A percentile compares a stretch with the other conserved stretches of the same genome.
Conservation (phyloP, 2,797 vertebrate genomes). For the Pempheris klunzingeri region DNA sequence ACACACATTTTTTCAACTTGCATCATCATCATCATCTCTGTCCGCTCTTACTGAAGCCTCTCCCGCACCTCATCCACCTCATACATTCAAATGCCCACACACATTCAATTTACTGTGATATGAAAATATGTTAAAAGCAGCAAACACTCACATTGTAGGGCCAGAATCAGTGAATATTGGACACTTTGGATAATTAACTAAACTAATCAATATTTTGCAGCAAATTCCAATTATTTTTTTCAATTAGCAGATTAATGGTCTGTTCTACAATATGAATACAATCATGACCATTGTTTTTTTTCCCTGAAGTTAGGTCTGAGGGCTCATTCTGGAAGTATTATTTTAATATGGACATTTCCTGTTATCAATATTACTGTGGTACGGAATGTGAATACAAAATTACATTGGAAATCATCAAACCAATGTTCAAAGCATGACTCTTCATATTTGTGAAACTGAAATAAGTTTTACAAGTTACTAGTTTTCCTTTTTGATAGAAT, state of each 20-base stretch:
- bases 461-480: neutral
- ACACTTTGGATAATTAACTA: neutral
- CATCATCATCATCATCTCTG: conserved; percentile 63
- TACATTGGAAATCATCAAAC: neutral
- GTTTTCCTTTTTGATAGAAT: neutral
- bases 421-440: neutral
- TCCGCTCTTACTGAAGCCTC: conserved; percentile 36
- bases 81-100: neutral
- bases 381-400: neutral
- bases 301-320: neutral
- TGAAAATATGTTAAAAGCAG: neutral
- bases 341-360: neutral
- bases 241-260: no score
- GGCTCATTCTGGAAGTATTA: neutral
- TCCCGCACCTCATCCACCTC: conserved; percentile 21
- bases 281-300: neutral
- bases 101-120: neutral
- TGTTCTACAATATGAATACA: no score
- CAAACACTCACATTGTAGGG: neutral
- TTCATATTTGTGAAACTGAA: neutral
- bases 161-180: neutral
- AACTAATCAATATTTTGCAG: neutral
- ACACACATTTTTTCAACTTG: conserved; percentile 58
- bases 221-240: neutral
- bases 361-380: neutral